A percentile compares a stretch with the other conserved stretches of the same genome.
Conservation (phyloP, 64 coral and sea anemone species). For the Actinia equina region DNA sequence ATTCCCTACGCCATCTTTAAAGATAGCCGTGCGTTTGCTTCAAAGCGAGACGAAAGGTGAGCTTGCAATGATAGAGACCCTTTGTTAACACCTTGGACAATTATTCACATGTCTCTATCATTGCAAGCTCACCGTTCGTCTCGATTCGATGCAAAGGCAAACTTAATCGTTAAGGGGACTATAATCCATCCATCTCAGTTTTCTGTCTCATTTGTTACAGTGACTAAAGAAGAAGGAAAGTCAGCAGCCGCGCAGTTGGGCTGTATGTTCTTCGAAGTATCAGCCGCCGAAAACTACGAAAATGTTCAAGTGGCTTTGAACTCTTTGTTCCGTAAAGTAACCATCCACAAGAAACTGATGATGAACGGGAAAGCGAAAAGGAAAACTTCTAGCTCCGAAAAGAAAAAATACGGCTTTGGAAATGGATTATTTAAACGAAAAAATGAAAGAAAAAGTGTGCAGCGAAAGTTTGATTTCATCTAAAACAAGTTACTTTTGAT, state of each 20-base stretch:
- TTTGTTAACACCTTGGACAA: too few species aligned
- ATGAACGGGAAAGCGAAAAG: slow-evolving; percentile 63
- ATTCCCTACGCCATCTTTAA: too few species aligned
- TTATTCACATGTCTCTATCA: too few species aligned
- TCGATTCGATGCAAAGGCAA: too few species aligned
- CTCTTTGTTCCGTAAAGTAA: slow-evolving; percentile 77
- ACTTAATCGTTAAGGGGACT: not conserved
- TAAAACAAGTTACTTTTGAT: not conserved
- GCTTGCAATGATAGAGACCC: too few species aligned
- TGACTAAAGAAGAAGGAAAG: slow-evolving; percentile 75
- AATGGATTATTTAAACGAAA: slow-evolving; percentile 90
- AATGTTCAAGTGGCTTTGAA: slow-evolving; percentile 90
- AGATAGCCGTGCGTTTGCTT: too few species aligned
- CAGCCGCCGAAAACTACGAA: slow-evolving; percentile 87
- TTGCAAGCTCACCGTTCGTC: too few species aligned
- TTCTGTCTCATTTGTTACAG: slow-evolving; percentile 10
- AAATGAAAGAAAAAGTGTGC: slow-evolving; percentile 58
- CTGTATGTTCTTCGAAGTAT: slow-evolving; percentile 97
- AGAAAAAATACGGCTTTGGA: slow-evolving; percentile 86
- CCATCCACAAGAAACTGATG: slow-evolving; percentile 71
- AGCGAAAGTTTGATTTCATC: slow-evolving; percentile 28
- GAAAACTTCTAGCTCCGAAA: slow-evolving; percentile 38
- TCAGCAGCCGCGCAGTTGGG: slow-evolving; percentile 87
- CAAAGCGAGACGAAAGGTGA: too few species aligned
- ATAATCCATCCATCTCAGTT: not conserved